These are phyloP conservation scores for Dimorphilus gyrociliatus DNA, from an alignment of 2,888 invertebrate genomes.

Conservation along the genomic window DNA sequence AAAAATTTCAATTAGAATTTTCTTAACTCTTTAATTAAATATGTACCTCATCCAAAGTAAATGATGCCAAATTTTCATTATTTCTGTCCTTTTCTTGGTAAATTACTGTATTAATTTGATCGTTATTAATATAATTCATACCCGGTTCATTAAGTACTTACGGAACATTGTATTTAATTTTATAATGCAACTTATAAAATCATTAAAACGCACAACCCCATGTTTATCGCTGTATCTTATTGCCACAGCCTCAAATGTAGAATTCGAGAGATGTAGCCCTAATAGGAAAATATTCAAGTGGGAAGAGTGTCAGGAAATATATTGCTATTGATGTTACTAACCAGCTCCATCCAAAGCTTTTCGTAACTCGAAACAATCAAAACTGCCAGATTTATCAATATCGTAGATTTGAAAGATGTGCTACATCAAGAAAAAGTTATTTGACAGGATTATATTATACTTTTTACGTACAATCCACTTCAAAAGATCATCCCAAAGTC, in stretches of 20 bases:
- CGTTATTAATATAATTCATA: not conserved
- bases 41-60: constrained; percentile 10
- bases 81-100: constrained; percentile 9
- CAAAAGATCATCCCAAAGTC: constrained; percentile 59
- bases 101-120: constrained; percentile 4
- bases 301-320: too few relatives aligned
- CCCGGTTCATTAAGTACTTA: constrained; percentile 40
- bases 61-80: constrained; percentile 6
- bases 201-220: constrained; percentile 73
- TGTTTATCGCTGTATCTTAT: constrained; percentile 69
- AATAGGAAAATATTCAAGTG: constrained; percentile 2
- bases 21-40: too few relatives aligned
- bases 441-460: too few relatives aligned
- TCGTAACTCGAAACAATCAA: too few relatives aligned
- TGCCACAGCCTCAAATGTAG: constrained; percentile 66
- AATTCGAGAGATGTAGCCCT: constrained; percentile 67
- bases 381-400: too few relatives aligned
- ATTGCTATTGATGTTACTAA: too few relatives aligned
- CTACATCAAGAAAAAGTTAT: too few relatives aligned
- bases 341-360: constrained; percentile 1
- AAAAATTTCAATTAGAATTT: too few relatives aligned
- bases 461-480: constrained; percentile 63
- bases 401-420: constrained; percentile 3
- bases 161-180: constrained; percentile 86
- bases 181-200: constrained; percentile 82